Evolutionary conservation across 2,888 invertebrate species (phyloP).

Genomic region (Nomada ruficornis): DNA sequence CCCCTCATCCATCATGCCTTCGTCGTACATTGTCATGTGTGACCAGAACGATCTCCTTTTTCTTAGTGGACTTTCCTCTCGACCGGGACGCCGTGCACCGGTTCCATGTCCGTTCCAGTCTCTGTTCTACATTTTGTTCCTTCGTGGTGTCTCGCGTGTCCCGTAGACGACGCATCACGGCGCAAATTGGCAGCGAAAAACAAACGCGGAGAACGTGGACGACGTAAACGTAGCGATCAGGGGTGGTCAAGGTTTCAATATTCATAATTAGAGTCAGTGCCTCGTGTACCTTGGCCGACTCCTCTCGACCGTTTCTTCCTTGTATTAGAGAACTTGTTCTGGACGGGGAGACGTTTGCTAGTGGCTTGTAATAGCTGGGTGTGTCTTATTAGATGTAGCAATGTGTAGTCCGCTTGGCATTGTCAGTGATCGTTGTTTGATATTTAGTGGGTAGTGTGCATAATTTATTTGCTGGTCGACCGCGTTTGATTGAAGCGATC

Average conservation of each 20-base stretch:
- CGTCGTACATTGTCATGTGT: constrained; percentile 80
- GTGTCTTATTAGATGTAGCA: too few relatives aligned
- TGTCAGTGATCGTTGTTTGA: too few relatives aligned
- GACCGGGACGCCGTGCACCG: constrained; percentile 15
- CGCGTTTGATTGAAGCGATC: too few relatives aligned
- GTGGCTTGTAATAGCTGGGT: background rate
- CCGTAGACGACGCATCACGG: constrained; percentile 17
- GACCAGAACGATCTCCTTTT: constrained; percentile 64
- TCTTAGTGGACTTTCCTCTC: constrained; percentile 33
- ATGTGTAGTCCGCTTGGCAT: too few relatives aligned
- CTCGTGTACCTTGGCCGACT: constrained; percentile 1
- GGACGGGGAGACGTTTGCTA: background rate
- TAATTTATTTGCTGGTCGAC: too few relatives aligned
- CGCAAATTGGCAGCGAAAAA: constrained; percentile 69
- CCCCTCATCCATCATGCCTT: constrained; percentile 83
- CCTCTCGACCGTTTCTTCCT: background rate
- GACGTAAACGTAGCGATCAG: constrained; percentile 57
- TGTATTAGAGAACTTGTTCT: background rate
- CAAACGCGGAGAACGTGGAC: constrained; percentile 35
- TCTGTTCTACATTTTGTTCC: constrained; percentile 31
- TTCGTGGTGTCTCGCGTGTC: background rate
- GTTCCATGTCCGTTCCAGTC: background rate
- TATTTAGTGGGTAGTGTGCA: too few relatives aligned
- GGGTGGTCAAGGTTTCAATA: constrained; percentile 55
- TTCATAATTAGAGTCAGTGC: constrained; percentile 58